Base-by-base conservation (phyloP, 2,888 invertebrate species). In the Drosophila pegasa region DNA sequence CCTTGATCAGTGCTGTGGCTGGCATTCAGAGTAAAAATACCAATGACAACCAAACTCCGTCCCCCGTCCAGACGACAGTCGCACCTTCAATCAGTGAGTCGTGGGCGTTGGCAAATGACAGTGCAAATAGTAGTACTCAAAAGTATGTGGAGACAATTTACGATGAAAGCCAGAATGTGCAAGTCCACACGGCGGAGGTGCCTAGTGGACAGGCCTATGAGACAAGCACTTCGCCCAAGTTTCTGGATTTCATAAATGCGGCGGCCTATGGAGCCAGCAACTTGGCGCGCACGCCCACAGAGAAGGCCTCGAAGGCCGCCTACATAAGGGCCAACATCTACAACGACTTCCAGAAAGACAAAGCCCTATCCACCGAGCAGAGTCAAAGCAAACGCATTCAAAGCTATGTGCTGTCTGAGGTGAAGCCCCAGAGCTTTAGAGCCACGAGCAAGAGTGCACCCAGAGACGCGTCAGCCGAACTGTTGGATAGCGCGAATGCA, bases 381-480 rank as follows among this genome's bases (percentile, higher is more conserved):
- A 62, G 65, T n/a, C 85, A 82, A 59, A 71, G 79, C 9, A 88
- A 89, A 33, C 89, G 89, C 37, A 89, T 92, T 33, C 87, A 89
- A 60, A 90, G 75, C 56, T 92, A 84, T 60, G 83, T 92, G 5
- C 71, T 90, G 3, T 92, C 93, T 74, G 92, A 92, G 52, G 75
- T 90, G 3, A 85, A 88, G 88, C 92, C 92, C 43, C 92, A 93
- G 89, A 93, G 93, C 79, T 93, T 93, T 84, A 88, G 89, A 54
- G 87, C 91, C 81, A 92, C 80, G 3, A 84, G 91, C 71, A 90
- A 38, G 0, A 57, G 9, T 3, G 37, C 58, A 68, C 83, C 91
- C 76, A 89, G 87, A 47, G 20, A 60, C 0, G 31, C 14, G 1
- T 18, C 55, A 7, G 57, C 57, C 18, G 71, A 75, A 31, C 20